These are phyloP conservation scores for Pterostichus niger DNA, from an alignment of 2,888 invertebrate genomes.

Conservation along the genomic window DNA sequence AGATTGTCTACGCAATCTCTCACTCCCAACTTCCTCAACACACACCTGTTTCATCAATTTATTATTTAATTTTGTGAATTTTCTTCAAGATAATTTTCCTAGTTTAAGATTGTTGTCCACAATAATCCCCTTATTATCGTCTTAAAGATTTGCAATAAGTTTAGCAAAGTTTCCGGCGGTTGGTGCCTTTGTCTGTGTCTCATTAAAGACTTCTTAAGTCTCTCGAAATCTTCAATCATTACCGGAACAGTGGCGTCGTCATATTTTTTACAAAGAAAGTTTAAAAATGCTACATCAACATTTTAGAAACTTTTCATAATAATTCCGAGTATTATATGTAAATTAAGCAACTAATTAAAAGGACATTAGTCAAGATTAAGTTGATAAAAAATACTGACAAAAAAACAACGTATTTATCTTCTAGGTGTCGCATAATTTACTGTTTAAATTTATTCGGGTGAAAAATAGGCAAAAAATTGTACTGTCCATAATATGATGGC, in stretches of 20 bases:
- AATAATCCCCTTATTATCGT: no score
- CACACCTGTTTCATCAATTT: no score
- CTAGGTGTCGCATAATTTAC: slow-evolving; percentile 32
- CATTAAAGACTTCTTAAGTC: slow-evolving; percentile 41
- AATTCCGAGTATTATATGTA: neutral
- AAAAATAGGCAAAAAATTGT: slow-evolving; percentile 26
- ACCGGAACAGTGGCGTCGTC: neutral
- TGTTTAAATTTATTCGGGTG: slow-evolving; percentile 41
- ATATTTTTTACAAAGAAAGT: neutral
- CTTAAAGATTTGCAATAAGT: no score
- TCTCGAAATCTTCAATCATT: slow-evolving; percentile 23
- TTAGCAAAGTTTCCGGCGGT: no score
- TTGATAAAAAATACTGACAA: slow-evolving; percentile 23
- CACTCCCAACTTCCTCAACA: no score
- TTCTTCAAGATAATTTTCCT: no score
- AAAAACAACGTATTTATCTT: slow-evolving; percentile 35
- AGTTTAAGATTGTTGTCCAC: no score
- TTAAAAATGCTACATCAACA: neutral
- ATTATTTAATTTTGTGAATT: no score
- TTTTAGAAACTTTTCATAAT: neutral
- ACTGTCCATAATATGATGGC: neutral
- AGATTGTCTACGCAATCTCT: no score
- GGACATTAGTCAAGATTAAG: slow-evolving; percentile 49
- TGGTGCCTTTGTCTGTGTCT: slow-evolving; percentile 21
- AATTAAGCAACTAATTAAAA: slow-evolving; percentile 21